These are phyloP conservation scores for Pseudolycoriella hygida DNA, from an alignment of 2,888 invertebrate genomes.

Conservation along the genomic window DNA sequence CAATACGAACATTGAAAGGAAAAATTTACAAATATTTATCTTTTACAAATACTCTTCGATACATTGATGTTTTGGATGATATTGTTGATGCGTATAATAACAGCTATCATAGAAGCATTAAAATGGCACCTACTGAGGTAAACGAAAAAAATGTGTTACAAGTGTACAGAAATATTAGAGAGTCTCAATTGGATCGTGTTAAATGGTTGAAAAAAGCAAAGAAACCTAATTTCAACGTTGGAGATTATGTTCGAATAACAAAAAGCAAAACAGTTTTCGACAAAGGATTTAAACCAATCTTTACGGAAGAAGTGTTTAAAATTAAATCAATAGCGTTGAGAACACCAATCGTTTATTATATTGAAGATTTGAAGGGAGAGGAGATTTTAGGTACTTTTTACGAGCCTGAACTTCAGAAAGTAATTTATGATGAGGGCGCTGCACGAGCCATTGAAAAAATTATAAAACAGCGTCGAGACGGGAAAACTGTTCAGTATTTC, in stretches of 20 bases:
- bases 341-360: background rate
- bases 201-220: background rate
- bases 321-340: background rate
- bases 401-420: conserved; percentile 2
- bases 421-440: background rate
- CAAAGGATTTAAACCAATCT: conserved; percentile 4
- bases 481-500: no score
- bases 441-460: background rate
- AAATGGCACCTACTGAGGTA: background rate
- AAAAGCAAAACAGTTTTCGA: conserved; percentile 3
- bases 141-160: background rate
- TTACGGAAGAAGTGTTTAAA: background rate
- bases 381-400: conserved; percentile 1
- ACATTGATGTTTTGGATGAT: no score
- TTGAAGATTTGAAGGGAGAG: background rate
- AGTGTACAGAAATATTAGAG: background rate
- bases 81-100: no score
- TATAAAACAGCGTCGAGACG: background rate
- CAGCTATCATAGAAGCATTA: conserved; percentile 1
- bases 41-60: no score
- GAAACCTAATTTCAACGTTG: background rate
- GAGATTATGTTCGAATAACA: conserved; percentile 2
- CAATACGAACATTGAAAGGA: no score
- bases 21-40: no score
- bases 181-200: background rate